Conservation (phyloP, 2,888 invertebrate genomes). For the Phalera bucephala region DNA sequence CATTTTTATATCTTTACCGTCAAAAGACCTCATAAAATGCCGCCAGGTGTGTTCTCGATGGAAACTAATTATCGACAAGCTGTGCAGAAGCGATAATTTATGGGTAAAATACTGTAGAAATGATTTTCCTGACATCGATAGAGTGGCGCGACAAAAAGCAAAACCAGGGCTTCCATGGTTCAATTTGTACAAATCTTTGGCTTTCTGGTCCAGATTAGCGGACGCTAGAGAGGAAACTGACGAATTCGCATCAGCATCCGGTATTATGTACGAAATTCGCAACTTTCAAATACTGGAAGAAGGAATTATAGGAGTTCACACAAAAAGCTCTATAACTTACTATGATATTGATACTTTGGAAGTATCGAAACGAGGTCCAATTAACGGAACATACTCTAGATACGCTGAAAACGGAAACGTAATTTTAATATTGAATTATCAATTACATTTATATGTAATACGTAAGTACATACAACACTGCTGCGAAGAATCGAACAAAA, state of each 20-base stretch:
- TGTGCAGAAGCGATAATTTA: slow-evolving; percentile 37
- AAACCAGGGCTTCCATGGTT: slow-evolving; percentile 43
- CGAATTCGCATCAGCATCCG: slow-evolving; percentile 56
- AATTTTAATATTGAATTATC: slow-evolving; percentile 38
- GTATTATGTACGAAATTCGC: slow-evolving; percentile 44
- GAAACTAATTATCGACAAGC: slow-evolving; percentile 51
- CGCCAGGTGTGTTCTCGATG: slow-evolving; percentile 58
- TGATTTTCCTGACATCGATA: slow-evolving; percentile 44
- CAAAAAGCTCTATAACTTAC: slow-evolving; percentile 43
- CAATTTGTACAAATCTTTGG: slow-evolving; percentile 56
- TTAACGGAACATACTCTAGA: slow-evolving; percentile 47
- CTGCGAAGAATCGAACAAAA: slow-evolving; percentile 20
- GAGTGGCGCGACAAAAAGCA: slow-evolving; percentile 41
- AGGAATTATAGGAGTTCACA: slow-evolving; percentile 56
- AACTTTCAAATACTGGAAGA: slow-evolving; percentile 45
- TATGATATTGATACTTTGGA: slow-evolving; percentile 51
- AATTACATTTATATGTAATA: slow-evolving; percentile 44
- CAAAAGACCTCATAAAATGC: slow-evolving; percentile 45
- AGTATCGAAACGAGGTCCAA: slow-evolving; percentile 22
- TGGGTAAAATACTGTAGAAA: slow-evolving; percentile 50
- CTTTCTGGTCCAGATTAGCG: slow-evolving; percentile 51
- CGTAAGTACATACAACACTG: slow-evolving; percentile 33
- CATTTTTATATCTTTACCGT: slow-evolving; percentile 50
- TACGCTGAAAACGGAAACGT: slow-evolving; percentile 51
- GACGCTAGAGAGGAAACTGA: slow-evolving; percentile 45